phyloP scores from a whole-genome alignment of 2,888 invertebrate species.

The Leucophenga maculata region DNA sequence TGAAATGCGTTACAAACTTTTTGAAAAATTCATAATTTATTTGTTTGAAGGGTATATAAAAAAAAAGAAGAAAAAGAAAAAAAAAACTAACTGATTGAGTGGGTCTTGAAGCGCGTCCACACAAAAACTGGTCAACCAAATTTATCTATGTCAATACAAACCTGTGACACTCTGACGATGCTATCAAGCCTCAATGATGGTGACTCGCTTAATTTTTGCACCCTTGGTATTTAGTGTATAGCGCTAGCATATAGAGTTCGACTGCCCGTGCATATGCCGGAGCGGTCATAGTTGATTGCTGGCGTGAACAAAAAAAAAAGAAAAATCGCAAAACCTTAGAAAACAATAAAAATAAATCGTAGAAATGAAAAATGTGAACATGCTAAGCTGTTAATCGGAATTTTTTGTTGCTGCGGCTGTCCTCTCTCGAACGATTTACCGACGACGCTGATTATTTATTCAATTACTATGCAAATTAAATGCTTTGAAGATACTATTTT shows the following conservation, averaged over 20 bases:
- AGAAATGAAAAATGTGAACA: neutral
- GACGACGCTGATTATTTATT: neutral
- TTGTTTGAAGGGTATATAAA: neutral
- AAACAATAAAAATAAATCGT: neutral
- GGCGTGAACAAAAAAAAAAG: conserved; percentile 31
- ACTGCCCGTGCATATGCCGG: too few species aligned
- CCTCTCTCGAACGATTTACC: neutral
- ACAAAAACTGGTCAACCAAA: neutral
- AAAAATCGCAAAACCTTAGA: neutral
- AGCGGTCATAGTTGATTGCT: conserved; percentile 12
- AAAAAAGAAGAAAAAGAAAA: neutral
- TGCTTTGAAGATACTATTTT: neutral
- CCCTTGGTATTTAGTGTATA: conserved; percentile 50
- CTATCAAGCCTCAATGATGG: neutral
- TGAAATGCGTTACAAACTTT: too few species aligned
- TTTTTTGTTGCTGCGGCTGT: neutral
- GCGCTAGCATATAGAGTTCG: conserved; percentile 18
- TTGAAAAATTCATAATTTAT: too few species aligned
- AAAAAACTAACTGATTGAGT: too few species aligned
- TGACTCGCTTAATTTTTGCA: conserved; percentile 39
- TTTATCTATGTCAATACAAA: conserved; percentile 21
- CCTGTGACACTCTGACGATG: neutral
- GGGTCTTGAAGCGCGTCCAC: neutral
- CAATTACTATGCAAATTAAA: conserved; percentile 3
- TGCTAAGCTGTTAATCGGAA: neutral